Evolutionary conservation across 1,140 invertebrate species (phyloP).

Genomic region (Neomicropteryx cornuta): DNA sequence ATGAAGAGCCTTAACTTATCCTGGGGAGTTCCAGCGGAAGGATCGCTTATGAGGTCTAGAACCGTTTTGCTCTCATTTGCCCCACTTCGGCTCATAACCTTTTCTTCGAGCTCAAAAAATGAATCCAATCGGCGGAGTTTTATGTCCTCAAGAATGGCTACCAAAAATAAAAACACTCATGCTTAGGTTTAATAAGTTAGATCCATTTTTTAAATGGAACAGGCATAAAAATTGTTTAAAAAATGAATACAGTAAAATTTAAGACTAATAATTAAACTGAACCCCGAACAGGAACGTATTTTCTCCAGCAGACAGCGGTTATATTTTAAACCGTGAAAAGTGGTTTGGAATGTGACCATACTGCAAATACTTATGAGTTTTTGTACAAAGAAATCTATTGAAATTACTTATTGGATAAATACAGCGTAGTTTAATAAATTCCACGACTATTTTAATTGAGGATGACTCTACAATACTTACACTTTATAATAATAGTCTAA

Average conservation of each 20-base stretch:
- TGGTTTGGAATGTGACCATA: conserved; percentile 2
- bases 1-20: conserved; percentile 94
- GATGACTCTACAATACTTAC: neutral
- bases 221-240: conserved; percentile 1
- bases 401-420: too few relatives aligned
- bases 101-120: conserved; percentile 96
- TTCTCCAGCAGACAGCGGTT: too few relatives aligned
- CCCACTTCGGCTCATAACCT: conserved; percentile 75
- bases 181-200: too few relatives aligned
- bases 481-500: conserved; percentile 6
- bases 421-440: too few relatives aligned
- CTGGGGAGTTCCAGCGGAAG: conserved; percentile 73
- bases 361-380: neutral
- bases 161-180: conserved; percentile 19
- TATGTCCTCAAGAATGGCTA: conserved; percentile 80
- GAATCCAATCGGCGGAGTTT: conserved; percentile 87
- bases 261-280: too few relatives aligned
- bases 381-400: too few relatives aligned
- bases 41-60: conserved; percentile 74
- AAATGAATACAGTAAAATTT: too few relatives aligned
- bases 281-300: too few relatives aligned
- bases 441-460: too few relatives aligned
- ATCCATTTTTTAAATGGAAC: conserved; percentile 1
- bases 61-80: conserved; percentile 62
- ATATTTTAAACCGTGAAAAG: too few relatives aligned